Conservation (phyloP, 2,113 vertebrate genomes). For the Leucosticte australis region DNA sequence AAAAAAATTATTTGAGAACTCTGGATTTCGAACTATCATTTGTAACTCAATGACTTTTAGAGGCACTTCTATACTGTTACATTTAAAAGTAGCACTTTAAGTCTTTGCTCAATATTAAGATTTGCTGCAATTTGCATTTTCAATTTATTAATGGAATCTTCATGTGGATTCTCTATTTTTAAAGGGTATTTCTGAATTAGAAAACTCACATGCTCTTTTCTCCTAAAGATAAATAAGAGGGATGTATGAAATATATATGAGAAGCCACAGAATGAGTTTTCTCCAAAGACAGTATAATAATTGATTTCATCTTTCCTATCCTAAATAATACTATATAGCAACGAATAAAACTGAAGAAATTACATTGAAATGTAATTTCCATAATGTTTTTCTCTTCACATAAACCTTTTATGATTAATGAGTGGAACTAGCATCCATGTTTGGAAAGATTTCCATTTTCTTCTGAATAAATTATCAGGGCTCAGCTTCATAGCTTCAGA, state of each 20-base stretch:
- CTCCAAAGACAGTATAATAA: slow-evolving; percentile 9
- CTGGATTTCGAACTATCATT: neutral
- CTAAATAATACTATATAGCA: neutral
- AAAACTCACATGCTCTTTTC: neutral
- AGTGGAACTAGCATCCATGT: neutral
- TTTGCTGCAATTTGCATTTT: neutral
- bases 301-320: neutral
- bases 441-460: slow-evolving; percentile 33
- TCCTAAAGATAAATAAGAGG: neutral
- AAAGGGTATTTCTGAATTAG: neutral
- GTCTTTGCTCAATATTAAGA: neutral
- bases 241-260: neutral
- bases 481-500: neutral
- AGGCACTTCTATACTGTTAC: neutral
- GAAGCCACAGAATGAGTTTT: neutral
- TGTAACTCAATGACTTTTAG: neutral
- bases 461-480: slow-evolving; percentile 31
- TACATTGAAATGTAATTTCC: slow-evolving; percentile 22
- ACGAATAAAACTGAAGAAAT: slow-evolving; percentile 17
- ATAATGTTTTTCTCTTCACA: slow-evolving; percentile 37
- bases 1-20: neutral
- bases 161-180: neutral
- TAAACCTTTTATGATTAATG: slow-evolving; percentile 41
- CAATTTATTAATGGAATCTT: neutral
- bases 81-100: neutral